These are phyloP conservation scores for Nymphicus hollandicus DNA, from an alignment of 2,113 vertebrate species.

Conservation along the genomic window DNA sequence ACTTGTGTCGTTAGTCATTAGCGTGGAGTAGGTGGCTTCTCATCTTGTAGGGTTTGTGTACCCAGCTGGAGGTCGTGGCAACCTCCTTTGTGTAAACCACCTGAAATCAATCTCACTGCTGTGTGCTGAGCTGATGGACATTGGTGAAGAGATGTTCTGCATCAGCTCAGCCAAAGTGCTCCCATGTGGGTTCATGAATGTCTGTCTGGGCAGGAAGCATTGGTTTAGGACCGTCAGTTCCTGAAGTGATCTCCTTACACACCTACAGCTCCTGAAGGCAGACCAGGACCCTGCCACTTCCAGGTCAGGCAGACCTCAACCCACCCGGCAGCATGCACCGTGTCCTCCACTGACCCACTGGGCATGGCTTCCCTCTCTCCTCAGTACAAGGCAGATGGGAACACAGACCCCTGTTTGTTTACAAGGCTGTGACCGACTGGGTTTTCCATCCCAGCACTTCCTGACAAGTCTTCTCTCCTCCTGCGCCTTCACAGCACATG, in stretches of 20 bases:
- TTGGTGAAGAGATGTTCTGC: neutral
- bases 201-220: fast-evolving
- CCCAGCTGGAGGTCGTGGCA: neutral
- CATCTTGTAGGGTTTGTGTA: neutral
- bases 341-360: fast-evolving
- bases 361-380: neutral
- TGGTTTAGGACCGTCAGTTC: fast-evolving
- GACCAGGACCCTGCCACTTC: fast-evolving
- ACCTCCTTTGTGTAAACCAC: neutral
- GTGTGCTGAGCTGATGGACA: neutral
- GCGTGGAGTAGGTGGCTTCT: neutral
- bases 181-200: fast-evolving
- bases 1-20: neutral
- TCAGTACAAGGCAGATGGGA: neutral
- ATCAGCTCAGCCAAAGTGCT: neutral
- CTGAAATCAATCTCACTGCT: fast-evolving
- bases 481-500: neutral
- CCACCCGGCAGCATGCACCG: neutral
- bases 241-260: neutral
- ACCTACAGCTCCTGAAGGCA: neutral
- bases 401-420: neutral
- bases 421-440: neutral
- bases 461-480: neutral
- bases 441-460: neutral
- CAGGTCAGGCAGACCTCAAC: neutral